Base-by-base conservation (phyloP, 2,888 invertebrate genomes). In the Tanytarsus gracilentus region DNA sequence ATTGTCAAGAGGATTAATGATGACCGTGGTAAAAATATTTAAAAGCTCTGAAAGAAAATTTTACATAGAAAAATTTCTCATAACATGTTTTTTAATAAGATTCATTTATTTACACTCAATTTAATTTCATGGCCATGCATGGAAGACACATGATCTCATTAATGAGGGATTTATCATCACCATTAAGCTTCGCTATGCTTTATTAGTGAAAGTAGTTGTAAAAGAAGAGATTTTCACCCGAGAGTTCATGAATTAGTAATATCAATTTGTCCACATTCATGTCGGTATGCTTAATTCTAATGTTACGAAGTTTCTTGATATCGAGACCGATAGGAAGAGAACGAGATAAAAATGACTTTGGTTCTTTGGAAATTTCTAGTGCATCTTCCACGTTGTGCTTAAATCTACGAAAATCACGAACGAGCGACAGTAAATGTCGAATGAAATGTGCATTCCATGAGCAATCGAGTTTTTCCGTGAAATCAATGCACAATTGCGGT, bases 191-290 rank as follows among this genome's bases (percentile, higher is more conserved):
- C n/a, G n/a, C n/a, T n/a, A n/a, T n/a, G n/a, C n/a, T n/a, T 29
- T 49, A 14, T 40, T 40, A 48, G 11, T 18, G 8, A 8, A 58
- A 58, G 21, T 58, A 58, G 23, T 48, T 40, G 26, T 58, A 58
- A 23, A 58, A 58, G 30, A 29, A 58, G 14, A 58, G 48, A 18
- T 58, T 58, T 48, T 48, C 58, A 14, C 58, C 58, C 5, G 48
- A 48, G 4, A 58, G 8, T 30, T 58, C 58, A 30, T 58, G 44
- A 48, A 58, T 58, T 48, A 58, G 30, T 44, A 48, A 23, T 16
- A 58, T 58, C 30, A 58, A 29, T 48, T 58, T 58, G 21, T 58
- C 58, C 21, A 58, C 48, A n/a, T 58, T 58, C 2, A 58, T 30
- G 30, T 58, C 58, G 7, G 58, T 6, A 48, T 58, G 58, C 30